Evolutionary conservation across 23 tunicate species (phyloP), one percentile per base, ranked within the genome.

Genomic region (Botrylloides violaceus): DNA sequence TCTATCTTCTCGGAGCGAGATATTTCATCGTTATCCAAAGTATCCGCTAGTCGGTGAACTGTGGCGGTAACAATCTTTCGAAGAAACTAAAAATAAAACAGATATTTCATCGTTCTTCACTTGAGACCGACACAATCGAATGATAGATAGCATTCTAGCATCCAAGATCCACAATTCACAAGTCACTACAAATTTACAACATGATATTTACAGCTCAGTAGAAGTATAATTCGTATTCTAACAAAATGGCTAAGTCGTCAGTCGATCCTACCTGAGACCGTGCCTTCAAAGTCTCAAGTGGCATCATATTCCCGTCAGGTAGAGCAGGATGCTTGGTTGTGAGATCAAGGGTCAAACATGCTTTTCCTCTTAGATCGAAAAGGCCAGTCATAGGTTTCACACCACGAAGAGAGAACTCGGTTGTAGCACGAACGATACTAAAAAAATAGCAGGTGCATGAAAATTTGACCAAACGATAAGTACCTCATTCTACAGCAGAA

Each of bases 361-460:
- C 35, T 68, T 39, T 68, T 37, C 74, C 58, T 68, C 58, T 68
- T 24, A 21, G 59, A 39, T 83, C 83, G 64, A 83, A 77, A 30
- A 83, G 26, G 1, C 57, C 63, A 18, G 82, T 39, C 24, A 83
- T 32, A 15, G 90, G 90, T 48, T 83, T 83, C 31, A 83, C 78
- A 20, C 90, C 90, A 4, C 90, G 77, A n/a, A 83, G 53, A 2
- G 49, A 35, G 29, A 83, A 83, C 30, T 68, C 64, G 77, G 77
- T 77, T 6, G 72, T 72, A 6, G 85, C 90, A 22, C 64, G 79
- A 55, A 83, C 29, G 37, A 83, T 61, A 65, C 87, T 82, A 58
- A 18, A 72, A 80, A 18, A 18, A n/a, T 59, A 66, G 19, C 20
- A n/a, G n/a, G n/a, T n/a, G n/a, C n/a, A n/a, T 48, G 19, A 48